A percentile compares a stretch with the other conserved stretches of the same genome.
Evolutionary conservation across 2,797 vertebrate species (phyloP).

Genomic region (Periophthalmus magnuspinnatus): DNA sequence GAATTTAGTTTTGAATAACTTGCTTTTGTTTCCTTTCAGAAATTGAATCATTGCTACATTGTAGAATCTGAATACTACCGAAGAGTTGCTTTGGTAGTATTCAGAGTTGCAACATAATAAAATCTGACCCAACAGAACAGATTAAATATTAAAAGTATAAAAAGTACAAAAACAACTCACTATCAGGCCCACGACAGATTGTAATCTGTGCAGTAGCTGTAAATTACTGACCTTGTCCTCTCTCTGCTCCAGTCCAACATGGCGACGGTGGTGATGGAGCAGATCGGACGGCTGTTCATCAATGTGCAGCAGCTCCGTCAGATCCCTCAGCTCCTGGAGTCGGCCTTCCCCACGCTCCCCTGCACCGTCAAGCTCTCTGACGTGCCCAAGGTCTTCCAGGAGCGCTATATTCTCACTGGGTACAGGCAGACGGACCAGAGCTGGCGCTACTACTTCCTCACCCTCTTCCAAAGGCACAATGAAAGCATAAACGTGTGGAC

Average conservation of each 20-base stretch:
- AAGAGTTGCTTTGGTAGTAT: too few species aligned
- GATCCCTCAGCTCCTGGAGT: conserved; percentile 81
- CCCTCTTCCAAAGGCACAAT: conserved; percentile 93
- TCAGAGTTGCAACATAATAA: too few species aligned
- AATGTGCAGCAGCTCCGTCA: conserved; percentile 79
- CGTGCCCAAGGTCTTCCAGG: conserved; percentile 89
- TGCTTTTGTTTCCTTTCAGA: too few species aligned
- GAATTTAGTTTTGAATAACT: too few species aligned
- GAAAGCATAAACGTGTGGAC: conserved; percentile 94
- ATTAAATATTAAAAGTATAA: background rate
- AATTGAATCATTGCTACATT: background rate
- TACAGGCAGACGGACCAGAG: conserved; percentile 86
- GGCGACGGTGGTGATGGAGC: conserved; percentile 86
- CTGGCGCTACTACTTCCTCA: conserved; percentile 92
- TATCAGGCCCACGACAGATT: background rate
- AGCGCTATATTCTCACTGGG: conserved; percentile 87
- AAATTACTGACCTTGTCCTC: background rate
- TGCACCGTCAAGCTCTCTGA: conserved; percentile 85
- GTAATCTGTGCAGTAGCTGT: background rate
- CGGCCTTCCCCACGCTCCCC: conserved; percentile 77
- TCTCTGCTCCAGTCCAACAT: conserved; percentile 72
- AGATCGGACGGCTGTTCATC: conserved; percentile 86
- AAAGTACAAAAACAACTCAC: background rate
- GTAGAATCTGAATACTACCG: background rate
- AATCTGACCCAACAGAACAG: too few species aligned